Evolutionary conservation across 2,797 vertebrate species (phyloP).

Genomic region (Sciurus carolinensis): DNA sequence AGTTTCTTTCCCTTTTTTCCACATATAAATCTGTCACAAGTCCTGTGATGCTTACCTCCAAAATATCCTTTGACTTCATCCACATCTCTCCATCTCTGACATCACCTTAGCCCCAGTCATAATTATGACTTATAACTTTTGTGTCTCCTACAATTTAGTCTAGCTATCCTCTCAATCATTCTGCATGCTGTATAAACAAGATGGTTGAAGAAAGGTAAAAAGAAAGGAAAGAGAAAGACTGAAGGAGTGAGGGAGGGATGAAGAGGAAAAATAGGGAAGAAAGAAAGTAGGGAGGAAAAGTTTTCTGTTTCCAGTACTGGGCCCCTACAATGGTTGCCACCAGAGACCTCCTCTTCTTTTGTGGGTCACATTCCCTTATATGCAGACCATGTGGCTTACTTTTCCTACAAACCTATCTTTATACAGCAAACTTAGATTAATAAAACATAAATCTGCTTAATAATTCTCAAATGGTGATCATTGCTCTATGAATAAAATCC

Average conservation of each 20-base stretch:
- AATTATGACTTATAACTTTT: background rate
- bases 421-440: background rate
- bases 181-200: background rate
- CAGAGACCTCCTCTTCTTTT: background rate
- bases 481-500: background rate
- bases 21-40: background rate
- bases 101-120: background rate
- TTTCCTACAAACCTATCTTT: background rate
- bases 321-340: background rate
- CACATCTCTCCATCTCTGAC: background rate
- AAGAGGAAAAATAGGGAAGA: background rate
- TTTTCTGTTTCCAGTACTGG: background rate
- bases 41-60: background rate
- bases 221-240: background rate
- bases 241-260: background rate
- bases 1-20: background rate
- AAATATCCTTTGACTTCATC: background rate
- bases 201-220: background rate
- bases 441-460: background rate
- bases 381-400: background rate
- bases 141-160: background rate
- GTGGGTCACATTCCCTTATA: background rate
- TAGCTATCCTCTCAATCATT: background rate
- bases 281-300: background rate
- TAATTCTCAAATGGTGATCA: background rate